phyloP scores from a whole-genome alignment of 2,113 vertebrate species.

The Xiphophorus hellerii region DNA sequence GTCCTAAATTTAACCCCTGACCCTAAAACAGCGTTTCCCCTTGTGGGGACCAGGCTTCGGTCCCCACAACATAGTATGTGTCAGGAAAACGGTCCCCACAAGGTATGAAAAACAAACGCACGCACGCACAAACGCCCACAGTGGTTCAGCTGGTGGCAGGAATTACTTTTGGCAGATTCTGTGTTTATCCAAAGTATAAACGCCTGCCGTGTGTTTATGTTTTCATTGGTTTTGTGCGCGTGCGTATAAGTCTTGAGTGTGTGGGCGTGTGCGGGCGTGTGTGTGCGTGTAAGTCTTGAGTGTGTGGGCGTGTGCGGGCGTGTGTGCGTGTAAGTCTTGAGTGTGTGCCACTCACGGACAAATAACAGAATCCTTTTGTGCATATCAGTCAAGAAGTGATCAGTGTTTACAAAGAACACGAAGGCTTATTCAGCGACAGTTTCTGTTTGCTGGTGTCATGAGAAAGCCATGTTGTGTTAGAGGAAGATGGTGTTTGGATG shows the following conservation, averaged over 20 bases:
- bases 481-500: neutral
- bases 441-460: too few relatives aligned
- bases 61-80: too few relatives aligned
- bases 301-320: neutral
- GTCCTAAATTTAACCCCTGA: too few relatives aligned
- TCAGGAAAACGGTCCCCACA: too few relatives aligned
- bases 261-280: neutral
- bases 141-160: slow-evolving; percentile 16
- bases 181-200: slow-evolving; percentile 16
- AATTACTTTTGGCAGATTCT: slow-evolving; percentile 49
- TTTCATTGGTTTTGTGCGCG: slow-evolving; percentile 10
- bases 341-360: slow-evolving; percentile 15
- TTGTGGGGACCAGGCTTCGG: too few relatives aligned
- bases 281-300: neutral
- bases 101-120: too few relatives aligned
- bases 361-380: slow-evolving; percentile 19
- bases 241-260: neutral
- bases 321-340: neutral
- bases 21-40: too few relatives aligned
- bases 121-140: slow-evolving; percentile 21
- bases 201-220: slow-evolving; percentile 16
- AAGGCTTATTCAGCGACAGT: neutral
- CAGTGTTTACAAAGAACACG: neutral
- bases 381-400: neutral
- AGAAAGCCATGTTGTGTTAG: too few relatives aligned